These are phyloP conservation scores for Siphamia tubifer DNA, from an alignment of 2,113 vertebrate genomes.

Conservation along the genomic window DNA sequence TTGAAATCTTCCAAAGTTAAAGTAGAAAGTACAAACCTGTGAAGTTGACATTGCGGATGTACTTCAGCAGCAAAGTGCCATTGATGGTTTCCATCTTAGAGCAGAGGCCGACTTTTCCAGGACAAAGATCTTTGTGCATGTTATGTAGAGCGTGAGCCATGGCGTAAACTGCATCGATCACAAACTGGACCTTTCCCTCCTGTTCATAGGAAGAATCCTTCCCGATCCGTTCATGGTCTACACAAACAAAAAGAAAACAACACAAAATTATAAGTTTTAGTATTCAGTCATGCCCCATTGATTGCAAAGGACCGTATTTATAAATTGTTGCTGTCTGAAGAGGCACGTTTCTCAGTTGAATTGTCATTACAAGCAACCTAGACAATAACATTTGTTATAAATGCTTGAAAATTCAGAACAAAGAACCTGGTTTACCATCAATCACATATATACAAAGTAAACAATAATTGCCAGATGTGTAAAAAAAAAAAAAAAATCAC, in stretches of 20 bases:
- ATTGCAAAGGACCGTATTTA: no score
- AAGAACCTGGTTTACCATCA: background rate
- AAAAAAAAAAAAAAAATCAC: no score
- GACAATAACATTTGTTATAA: background rate
- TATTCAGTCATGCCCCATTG: background rate
- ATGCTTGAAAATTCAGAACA: background rate
- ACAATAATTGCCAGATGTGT: constrained; percentile 35
- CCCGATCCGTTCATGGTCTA: constrained; percentile 93
- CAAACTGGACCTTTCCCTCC: constrained; percentile 96
- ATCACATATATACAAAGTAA: background rate
- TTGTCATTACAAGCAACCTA: background rate
- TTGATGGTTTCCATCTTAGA: constrained; percentile 90
- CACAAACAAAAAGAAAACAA: constrained; percentile 3
- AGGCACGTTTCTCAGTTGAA: no score
- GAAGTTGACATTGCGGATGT: constrained; percentile 94
- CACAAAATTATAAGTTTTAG: background rate
- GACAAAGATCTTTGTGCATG: constrained; percentile 93
- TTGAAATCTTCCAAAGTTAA: background rate
- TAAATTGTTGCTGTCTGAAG: no score
- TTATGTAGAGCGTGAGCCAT: constrained; percentile 94
- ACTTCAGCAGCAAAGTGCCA: constrained; percentile 90
- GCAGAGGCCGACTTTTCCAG: constrained; percentile 90
- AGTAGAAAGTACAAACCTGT: constrained; percentile 82
- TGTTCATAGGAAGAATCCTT: constrained; percentile 93
- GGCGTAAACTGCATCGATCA: constrained; percentile 92